Base-by-base conservation (phyloP, 2,888 invertebrate species). In the Zaprionus obscuricornis region DNA sequence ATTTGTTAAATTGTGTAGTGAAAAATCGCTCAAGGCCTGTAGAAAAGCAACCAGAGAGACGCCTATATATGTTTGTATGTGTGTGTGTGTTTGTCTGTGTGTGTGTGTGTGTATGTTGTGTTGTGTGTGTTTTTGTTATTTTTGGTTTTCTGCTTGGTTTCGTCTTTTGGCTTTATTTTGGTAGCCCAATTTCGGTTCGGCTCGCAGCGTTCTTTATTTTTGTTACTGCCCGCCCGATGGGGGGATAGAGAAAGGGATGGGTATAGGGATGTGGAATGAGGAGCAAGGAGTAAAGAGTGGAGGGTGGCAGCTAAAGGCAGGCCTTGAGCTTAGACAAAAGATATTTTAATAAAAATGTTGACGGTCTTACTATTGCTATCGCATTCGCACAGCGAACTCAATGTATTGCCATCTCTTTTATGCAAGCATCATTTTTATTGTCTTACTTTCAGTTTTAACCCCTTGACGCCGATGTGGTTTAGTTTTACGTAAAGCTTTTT, bases 1-100 rank as follows among this genome's bases (percentile, higher is more conserved):
- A 77, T 84, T 84, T 81, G 81, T 68, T 86, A 74, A 84, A 81
- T 71, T 86, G 77, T 81, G 77, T 81, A 66, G 85, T 84, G 76
- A 75, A 86, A 83, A 72, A 76, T 84, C 63, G 85, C 85, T 57
- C 58, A 60, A 81, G 77, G 86, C 74, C 50, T 58, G n/a, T n/a
- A 42, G 59, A 62, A 60, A 59, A 55, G 50, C 51, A 56, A 36
- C 58, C 58, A 39, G 60, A 50, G 39, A 56, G 54, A 37, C 57
- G 17, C 43, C 52, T 54, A 29, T 58, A 56, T 71, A 39, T 58
- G 37, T 52, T 36, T 34, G 56, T 24, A 11, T 60, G 50, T 26
- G 13, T 34, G 42, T 42, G 46, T 63, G 13, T 20, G 26, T 42
- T 20, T 33, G 43, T 24, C 42, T 47, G 39, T 50, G 39, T 49